These are phyloP conservation scores for Dryocosmus kuriphilus DNA, from an alignment of 2,888 invertebrate genomes.

Conservation along the genomic window DNA sequence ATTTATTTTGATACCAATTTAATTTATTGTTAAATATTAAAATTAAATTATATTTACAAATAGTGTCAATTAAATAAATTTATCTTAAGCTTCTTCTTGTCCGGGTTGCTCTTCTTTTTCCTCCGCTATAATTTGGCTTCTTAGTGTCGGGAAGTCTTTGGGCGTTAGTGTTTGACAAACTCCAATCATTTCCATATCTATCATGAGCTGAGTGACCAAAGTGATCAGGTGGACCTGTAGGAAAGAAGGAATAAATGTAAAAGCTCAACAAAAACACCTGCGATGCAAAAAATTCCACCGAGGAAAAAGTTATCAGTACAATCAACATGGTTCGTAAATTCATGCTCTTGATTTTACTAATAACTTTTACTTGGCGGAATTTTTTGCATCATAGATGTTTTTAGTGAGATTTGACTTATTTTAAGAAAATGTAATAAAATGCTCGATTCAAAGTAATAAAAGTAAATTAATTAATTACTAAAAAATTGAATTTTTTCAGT, in stretches of 20 bases:
- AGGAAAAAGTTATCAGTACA: too few relatives aligned
- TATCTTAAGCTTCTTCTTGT: background rate
- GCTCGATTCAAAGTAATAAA: too few relatives aligned
- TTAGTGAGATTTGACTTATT: too few relatives aligned
- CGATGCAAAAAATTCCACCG: too few relatives aligned
- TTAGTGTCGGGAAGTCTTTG: constrained; percentile 5
- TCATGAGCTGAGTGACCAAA: constrained; percentile 46
- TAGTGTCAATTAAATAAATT: background rate
- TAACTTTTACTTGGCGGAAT: too few relatives aligned
- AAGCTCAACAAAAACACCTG: too few relatives aligned
- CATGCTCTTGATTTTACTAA: too few relatives aligned
- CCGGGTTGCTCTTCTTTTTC: constrained; percentile 8
- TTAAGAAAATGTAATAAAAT: too few relatives aligned
- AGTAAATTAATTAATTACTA: too few relatives aligned
- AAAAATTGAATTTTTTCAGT: too few relatives aligned
- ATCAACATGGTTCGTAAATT: too few relatives aligned
- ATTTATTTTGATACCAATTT: background rate
- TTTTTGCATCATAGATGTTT: too few relatives aligned
- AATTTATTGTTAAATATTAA: background rate
- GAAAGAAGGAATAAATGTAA: background rate
- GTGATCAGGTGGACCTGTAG: constrained; percentile 16
- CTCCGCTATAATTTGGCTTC: constrained; percentile 3
- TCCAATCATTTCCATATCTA: constrained; percentile 53
- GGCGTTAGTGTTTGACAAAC: constrained; percentile 3
- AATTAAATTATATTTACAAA: constrained; percentile 19